phyloP scores from a whole-genome alignment of 2,888 invertebrate genomes.

The Drosophila nigricruria region DNA sequence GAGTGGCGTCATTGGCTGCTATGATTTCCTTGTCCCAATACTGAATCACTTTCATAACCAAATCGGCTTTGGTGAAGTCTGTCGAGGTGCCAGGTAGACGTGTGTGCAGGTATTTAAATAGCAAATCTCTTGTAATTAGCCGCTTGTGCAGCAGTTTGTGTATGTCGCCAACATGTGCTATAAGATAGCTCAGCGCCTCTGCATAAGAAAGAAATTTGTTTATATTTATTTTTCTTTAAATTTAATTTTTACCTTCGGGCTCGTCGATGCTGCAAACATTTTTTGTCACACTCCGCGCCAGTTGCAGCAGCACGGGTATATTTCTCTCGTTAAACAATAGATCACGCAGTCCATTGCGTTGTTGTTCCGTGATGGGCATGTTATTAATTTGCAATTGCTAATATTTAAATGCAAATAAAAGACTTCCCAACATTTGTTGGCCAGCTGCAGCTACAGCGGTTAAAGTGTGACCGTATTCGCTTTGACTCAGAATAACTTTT shows the following conservation, averaged over 20 bases:
- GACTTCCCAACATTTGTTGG: constrained; percentile 15
- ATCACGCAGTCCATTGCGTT: constrained; percentile 73
- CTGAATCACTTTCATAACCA: constrained; percentile 85
- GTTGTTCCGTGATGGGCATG: constrained; percentile 74
- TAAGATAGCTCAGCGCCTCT: constrained; percentile 87
- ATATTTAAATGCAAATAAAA: not conserved
- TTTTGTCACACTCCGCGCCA: constrained; percentile 77
- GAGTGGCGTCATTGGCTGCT: not conserved
- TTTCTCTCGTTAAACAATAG: constrained; percentile 73
- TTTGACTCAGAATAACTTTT: not conserved
- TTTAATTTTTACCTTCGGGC: constrained; percentile 63
- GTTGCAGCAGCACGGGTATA: constrained; percentile 59
- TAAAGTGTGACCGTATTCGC: constrained; percentile 30
- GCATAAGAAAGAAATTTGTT: not conserved
- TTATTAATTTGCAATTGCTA: not conserved
- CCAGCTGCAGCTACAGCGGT: not conserved
- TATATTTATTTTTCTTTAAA: not conserved
- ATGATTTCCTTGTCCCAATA: constrained; percentile 83
- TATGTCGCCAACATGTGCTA: constrained; percentile 86
- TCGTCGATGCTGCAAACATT: constrained; percentile 71
- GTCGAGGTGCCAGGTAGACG: constrained; percentile 85
- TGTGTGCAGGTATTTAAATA: constrained; percentile 87
- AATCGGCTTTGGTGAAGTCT: constrained; percentile 86
- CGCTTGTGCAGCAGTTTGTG: constrained; percentile 86
- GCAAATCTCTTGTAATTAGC: constrained; percentile 86